These are phyloP conservation scores for Passerina amoena DNA, from an alignment of 2,113 vertebrate species.

Conservation along the genomic window DNA sequence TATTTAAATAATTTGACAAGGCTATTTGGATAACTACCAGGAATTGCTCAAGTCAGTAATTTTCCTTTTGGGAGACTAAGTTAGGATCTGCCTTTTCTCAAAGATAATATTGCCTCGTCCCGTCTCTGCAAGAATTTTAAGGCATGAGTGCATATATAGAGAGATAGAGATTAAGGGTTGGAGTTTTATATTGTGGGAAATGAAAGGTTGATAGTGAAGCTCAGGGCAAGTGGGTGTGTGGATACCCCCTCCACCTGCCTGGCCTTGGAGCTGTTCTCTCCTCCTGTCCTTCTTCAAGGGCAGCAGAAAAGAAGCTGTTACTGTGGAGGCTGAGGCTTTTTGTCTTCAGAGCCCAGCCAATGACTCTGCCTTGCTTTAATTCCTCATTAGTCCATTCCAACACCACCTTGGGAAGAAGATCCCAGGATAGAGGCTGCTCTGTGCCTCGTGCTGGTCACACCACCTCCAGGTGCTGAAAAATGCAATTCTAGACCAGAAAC, in stretches of 20 bases:
- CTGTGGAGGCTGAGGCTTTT: neutral
- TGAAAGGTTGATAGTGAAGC: neutral
- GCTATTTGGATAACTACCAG: slow-evolving; percentile 69
- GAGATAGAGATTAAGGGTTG: neutral
- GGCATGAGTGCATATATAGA: neutral
- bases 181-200: neutral
- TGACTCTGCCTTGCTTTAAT: neutral
- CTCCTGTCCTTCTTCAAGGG: neutral
- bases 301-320: neutral
- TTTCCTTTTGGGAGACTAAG: slow-evolving; percentile 71
- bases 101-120: slow-evolving; percentile 55
- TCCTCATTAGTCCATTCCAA: neutral
- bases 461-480: neutral
- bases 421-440: neutral
- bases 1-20: slow-evolving; percentile 82
- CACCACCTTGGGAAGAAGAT: neutral
- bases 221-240: neutral
- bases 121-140: neutral
- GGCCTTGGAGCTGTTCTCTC: neutral
- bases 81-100: slow-evolving; percentile 62
- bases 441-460: neutral
- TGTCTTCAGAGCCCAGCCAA: neutral
- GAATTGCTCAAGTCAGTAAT: slow-evolving; percentile 71
- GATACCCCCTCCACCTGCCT: neutral
- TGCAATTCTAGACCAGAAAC: neutral